These are phyloP conservation scores for Moxostoma hubbsi DNA, from an alignment of 2,797 vertebrate species.

Conservation along the genomic window DNA sequence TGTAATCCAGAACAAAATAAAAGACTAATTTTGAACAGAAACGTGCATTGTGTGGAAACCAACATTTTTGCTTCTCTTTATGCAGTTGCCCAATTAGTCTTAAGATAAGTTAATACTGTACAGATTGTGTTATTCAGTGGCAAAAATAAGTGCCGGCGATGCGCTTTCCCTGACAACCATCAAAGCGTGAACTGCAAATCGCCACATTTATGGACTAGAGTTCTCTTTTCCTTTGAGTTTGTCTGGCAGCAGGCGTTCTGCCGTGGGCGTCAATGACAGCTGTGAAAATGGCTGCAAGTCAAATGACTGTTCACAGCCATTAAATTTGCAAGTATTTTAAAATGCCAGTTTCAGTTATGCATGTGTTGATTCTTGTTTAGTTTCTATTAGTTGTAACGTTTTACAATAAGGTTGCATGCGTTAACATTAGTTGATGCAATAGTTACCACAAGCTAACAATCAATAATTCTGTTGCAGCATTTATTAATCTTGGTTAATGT, in stretches of 20 bases:
- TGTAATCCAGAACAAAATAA: slow-evolving; percentile 50
- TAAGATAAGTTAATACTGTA: not conserved
- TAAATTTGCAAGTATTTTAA: not conserved
- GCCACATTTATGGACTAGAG: slow-evolving; percentile 11
- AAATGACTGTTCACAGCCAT: not conserved
- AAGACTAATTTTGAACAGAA: slow-evolving; percentile 34
- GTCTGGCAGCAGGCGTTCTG: slow-evolving; percentile 20
- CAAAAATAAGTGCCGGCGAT: not conserved
- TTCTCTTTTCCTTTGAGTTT: not conserved
- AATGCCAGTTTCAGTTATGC: not conserved
- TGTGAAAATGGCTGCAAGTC: slow-evolving; percentile 28
- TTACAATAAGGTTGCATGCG: too few species aligned
- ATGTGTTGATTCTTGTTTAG: too few species aligned
- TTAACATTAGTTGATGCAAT: too few species aligned
- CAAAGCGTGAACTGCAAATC: slow-evolving; percentile 22
- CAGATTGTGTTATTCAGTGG: not conserved
- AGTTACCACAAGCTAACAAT: too few species aligned
- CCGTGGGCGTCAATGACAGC: slow-evolving; percentile 24
- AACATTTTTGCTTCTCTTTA: not conserved
- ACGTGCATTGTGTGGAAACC: not conserved
- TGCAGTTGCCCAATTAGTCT: slow-evolving; percentile 5
- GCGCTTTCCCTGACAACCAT: slow-evolving; percentile 6
- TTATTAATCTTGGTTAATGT: too few species aligned
- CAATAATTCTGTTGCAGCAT: too few species aligned
- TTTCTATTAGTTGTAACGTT: too few species aligned